Percentiles rank a stretch among this genome's conserved stretches.
These are phyloP conservation scores for Cirrhinus molitorella DNA, from an alignment of 2,797 vertebrate species.

Conservation along the genomic window DNA sequence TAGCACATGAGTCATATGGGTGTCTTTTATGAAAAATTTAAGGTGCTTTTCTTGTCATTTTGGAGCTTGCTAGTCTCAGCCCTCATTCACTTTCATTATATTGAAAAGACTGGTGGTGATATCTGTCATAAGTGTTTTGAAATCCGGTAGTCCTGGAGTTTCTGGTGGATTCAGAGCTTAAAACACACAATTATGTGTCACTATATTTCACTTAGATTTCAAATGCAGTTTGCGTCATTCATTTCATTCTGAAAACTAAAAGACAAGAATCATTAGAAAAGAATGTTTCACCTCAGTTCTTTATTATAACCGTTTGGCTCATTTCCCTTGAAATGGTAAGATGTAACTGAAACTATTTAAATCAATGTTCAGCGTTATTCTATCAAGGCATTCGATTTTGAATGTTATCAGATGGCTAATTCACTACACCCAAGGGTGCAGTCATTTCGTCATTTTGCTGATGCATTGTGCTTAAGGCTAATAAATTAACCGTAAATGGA, in stretches of 20 bases:
- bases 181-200: background rate
- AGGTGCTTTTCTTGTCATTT: background rate
- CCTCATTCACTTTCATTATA: background rate
- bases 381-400: background rate
- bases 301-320: background rate
- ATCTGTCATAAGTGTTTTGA: background rate
- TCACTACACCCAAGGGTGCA: slow-evolving; percentile 57
- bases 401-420: slow-evolving; percentile 55
- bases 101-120: background rate
- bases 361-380: slow-evolving; percentile 44
- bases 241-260: background rate
- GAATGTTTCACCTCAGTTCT: background rate
- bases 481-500: slow-evolving; percentile 66
- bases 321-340: slow-evolving; percentile 18
- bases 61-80: background rate
- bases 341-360: slow-evolving; percentile 49
- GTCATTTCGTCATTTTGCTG: slow-evolving; percentile 57
- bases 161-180: background rate
- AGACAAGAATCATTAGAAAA: background rate
- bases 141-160: background rate
- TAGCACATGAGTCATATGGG: background rate
- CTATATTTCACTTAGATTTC: background rate
- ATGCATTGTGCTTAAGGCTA: slow-evolving; percentile 60
- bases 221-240: background rate
- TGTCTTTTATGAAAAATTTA: background rate